phyloP scores from a whole-genome alignment of 1,140 invertebrate genomes.

The Papilio aristodemus region DNA sequence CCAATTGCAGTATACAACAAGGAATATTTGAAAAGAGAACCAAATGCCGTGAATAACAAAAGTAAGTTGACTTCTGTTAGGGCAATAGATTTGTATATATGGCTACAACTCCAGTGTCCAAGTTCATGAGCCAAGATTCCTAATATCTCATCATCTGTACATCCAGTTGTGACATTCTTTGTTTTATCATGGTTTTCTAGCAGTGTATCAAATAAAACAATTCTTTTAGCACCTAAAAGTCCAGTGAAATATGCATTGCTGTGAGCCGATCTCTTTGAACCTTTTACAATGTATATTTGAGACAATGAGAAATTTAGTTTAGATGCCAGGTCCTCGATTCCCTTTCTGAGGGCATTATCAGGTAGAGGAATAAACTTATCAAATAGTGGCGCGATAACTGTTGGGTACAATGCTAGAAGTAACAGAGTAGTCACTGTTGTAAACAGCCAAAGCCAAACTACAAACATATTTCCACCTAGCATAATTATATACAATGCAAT shows the following conservation, averaged over 20 bases:
- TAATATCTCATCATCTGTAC: slow-evolving; percentile 95
- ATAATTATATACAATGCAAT: slow-evolving; percentile 94
- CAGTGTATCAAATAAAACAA: slow-evolving; percentile 99
- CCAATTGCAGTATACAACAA: slow-evolving; percentile 92
- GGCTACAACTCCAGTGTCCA: slow-evolving; percentile 98
- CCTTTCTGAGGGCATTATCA: slow-evolving; percentile 91
- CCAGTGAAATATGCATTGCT: slow-evolving; percentile 99
- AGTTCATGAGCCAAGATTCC: slow-evolving; percentile 98
- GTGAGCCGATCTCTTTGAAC: slow-evolving; percentile 96
- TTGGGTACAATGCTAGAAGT: slow-evolving; percentile 94
- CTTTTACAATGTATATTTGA: slow-evolving; percentile 98
- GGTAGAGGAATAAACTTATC: slow-evolving; percentile 98
- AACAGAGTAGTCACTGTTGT: slow-evolving; percentile 89
- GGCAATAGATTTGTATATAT: slow-evolving; percentile 93
- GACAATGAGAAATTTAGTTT: slow-evolving; percentile 95
- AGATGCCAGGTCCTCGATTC: slow-evolving; percentile 94
- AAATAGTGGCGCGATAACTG: slow-evolving; percentile 98
- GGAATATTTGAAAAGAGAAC: slow-evolving; percentile 89
- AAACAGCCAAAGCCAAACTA: slow-evolving; percentile 97
- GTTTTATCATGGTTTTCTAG: slow-evolving; percentile 81
- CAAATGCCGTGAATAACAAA: slow-evolving; percentile 94
- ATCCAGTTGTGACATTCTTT: slow-evolving; percentile 84
- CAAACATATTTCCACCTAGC: slow-evolving; percentile 94
- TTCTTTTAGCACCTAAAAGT: slow-evolving; percentile 97
- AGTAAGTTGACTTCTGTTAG: slow-evolving; percentile 88